phyloP scores from a whole-genome alignment of 1,140 invertebrate species.

The Psix sp. region DNA sequence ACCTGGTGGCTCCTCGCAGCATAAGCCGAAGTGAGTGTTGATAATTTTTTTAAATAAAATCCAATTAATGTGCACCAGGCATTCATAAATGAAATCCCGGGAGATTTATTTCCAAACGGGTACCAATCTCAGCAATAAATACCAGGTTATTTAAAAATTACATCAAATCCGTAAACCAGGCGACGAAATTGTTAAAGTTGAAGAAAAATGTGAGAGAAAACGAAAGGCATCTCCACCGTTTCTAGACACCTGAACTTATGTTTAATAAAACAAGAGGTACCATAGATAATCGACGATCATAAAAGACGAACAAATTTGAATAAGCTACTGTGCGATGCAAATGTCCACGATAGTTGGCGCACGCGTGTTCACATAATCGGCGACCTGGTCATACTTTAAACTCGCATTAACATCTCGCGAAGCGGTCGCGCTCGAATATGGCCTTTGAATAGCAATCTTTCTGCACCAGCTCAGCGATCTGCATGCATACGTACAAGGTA shows the following conservation, averaged over 20 bases:
- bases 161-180: too few relatives aligned
- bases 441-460: conserved; percentile 58
- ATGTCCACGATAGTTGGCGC: conserved; percentile 16
- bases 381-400: conserved; percentile 25
- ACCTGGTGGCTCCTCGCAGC: conserved; percentile 61
- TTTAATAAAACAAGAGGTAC: conserved; percentile 48
- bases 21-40: conserved; percentile 9
- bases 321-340: conserved; percentile 50
- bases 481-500: conserved; percentile 30
- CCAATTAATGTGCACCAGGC: too few relatives aligned
- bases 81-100: too few relatives aligned
- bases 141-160: too few relatives aligned
- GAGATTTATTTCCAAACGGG: too few relatives aligned
- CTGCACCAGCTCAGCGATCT: conserved; percentile 46
- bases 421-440: conserved; percentile 45
- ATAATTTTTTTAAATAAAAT: too few relatives aligned
- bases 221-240: too few relatives aligned
- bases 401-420: conserved; percentile 51
- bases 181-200: too few relatives aligned
- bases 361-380: conserved; percentile 44
- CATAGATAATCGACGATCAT: conserved; percentile 54
- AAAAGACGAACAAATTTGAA: conserved; percentile 52
- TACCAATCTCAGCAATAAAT: too few relatives aligned
- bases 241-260: too few relatives aligned
- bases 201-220: too few relatives aligned